These are phyloP conservation scores for Cryptoblepharus egeriae DNA, from an alignment of 2,797 vertebrate species.

Conservation along the genomic window DNA sequence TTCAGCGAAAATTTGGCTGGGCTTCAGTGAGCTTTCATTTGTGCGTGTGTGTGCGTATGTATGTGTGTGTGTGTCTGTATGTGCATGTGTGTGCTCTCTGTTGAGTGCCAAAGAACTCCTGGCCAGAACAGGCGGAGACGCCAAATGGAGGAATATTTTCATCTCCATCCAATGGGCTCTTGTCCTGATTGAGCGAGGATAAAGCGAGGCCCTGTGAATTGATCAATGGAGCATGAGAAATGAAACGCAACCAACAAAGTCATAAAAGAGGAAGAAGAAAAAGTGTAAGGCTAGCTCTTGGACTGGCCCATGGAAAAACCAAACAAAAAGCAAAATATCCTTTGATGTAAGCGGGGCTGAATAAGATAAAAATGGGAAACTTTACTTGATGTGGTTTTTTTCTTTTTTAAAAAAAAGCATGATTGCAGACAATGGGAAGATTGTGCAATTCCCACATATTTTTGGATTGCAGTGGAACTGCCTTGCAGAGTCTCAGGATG, in stretches of 20 bases:
- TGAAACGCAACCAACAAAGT: slow-evolving; percentile 11
- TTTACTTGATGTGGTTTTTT: no score
- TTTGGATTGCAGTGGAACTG: background rate
- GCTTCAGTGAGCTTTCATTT: slow-evolving; percentile 30
- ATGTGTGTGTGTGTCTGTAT: background rate
- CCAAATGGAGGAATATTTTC: slow-evolving; percentile 24
- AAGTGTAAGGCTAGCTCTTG: background rate
- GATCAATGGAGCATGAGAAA: slow-evolving; percentile 1
- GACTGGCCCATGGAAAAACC: background rate
- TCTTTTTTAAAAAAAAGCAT: background rate
- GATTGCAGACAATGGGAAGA: background rate
- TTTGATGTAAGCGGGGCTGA: slow-evolving; percentile 21
- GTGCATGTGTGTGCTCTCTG: background rate
- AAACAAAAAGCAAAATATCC: background rate
- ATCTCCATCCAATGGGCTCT: slow-evolving; percentile 27
- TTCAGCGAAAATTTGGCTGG: slow-evolving; percentile 51
- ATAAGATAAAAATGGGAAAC: background rate
- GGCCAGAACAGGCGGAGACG: slow-evolving; percentile 9
- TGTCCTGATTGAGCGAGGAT: background rate
- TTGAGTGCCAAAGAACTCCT: no score
- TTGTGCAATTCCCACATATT: background rate
- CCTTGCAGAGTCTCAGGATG: no score
- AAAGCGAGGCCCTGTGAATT: background rate
- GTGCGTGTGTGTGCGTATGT: background rate
- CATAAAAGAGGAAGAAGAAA: background rate